Base-by-base conservation (phyloP, 2,888 invertebrate species). In the Apantesis nais region DNA sequence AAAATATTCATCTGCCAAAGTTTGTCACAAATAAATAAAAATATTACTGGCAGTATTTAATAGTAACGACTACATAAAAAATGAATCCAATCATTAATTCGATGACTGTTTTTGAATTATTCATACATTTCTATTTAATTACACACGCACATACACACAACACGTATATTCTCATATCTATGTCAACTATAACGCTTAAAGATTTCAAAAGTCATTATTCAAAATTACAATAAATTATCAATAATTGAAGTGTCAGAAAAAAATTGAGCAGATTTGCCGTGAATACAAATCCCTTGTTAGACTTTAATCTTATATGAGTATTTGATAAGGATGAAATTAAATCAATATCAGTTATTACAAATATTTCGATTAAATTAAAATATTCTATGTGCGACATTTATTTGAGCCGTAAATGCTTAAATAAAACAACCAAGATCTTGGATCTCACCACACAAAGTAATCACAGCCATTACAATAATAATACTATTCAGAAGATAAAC, bases 241-340 rank as follows among this genome's bases (percentile, higher is more conserved):
- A 79, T 79, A 83, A 82, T 82, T 85, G 37, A 80, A 80, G 78
- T 82, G 83, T 87, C 65, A 84, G 86, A 86, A 85, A 88, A 39
- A 92, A 89, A 90, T 93, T 93, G 93, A 93, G 93, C 93, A 93
- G 85, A 87, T 89, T 90, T 92, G 92, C 90, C 92, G 91, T 89
- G 85, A 88, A 83, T 86, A 83, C 80, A 86, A 85, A 89, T 86
- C 82, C 79, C 80, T 83, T 75, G 66, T 79, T 78, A 74, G 78
- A 78, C 78, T 80, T 70, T 77, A 76, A 75, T 75, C 77, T 78
- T 73, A 77, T 29, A 58, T 16, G 14, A 58, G 29, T 58, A 76
- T 74, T 63, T 72, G 55, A 74, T 52, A 68, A 73, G 79, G 74
- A 77, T 78, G 74, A 82, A 79, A 74, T 16, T 73, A 76, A 82